Percentiles rank a stretch among this genome's conserved stretches.
Evolutionary conservation across 2,113 vertebrate species (phyloP).

Genomic region (Lepus timidus): DNA sequence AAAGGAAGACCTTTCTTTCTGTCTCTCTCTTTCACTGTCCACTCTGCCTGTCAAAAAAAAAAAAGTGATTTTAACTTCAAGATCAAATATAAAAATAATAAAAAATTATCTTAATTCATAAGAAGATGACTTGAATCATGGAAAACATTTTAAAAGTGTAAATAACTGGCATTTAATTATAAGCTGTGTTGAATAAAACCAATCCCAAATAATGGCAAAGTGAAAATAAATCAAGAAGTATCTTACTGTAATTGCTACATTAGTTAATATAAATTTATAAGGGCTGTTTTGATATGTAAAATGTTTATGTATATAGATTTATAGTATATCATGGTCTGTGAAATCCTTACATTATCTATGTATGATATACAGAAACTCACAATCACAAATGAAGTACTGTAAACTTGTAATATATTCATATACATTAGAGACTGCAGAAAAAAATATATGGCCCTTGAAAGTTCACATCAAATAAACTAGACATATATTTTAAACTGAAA

Average conservation of each 20-base stretch:
- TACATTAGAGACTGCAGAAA: not conserved
- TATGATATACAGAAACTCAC: not conserved
- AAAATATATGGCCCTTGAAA: not conserved
- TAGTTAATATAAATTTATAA: constrained; percentile 42
- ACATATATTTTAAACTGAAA: not conserved
- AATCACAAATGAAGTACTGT: not conserved
- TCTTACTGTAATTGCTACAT: not conserved
- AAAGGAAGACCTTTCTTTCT: too few species aligned
- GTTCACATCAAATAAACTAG: not conserved
- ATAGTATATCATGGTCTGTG: constrained; percentile 26
- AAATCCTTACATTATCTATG: not conserved
- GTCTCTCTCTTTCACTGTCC: too few species aligned
- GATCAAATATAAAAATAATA: not conserved
- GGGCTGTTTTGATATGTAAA: not conserved
- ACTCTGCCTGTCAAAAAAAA: too few species aligned
- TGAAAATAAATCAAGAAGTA: not conserved
- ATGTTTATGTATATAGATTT: not conserved
- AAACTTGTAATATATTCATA: not conserved
- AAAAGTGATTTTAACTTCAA: not conserved
- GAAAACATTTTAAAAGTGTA: constrained; percentile 41
- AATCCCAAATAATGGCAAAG: not conserved
- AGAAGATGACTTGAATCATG: not conserved
- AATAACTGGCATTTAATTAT: not conserved
- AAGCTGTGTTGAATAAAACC: not conserved
- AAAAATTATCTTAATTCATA: not conserved